phyloP scores from a whole-genome alignment of 2,797 vertebrate species.

The Acropternis orthonyx region DNA sequence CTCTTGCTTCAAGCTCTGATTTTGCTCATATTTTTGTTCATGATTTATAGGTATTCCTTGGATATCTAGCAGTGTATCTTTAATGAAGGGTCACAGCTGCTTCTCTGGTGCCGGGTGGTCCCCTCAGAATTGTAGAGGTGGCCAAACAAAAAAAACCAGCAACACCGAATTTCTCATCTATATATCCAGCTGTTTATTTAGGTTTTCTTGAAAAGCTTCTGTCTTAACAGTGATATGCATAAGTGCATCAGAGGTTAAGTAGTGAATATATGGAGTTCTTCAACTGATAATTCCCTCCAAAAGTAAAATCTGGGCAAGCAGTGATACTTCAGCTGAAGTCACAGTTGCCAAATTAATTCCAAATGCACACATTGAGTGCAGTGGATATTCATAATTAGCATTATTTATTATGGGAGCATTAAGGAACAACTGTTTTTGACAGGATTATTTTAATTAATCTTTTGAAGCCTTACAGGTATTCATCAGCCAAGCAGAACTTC shows the following conservation, averaged over 20 bases:
- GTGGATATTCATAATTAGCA: background rate
- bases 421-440: constrained; percentile 2
- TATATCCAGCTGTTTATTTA: background rate
- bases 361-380: background rate
- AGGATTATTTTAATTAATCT: constrained; percentile 37
- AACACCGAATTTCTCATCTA: background rate
- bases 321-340: background rate
- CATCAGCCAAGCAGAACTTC: background rate
- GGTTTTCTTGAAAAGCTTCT: background rate
- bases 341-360: constrained; percentile 44
- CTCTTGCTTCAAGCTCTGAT: background rate
- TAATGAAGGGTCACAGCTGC: background rate
- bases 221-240: background rate
- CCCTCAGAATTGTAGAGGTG: background rate
- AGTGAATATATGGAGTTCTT: background rate
- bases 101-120: background rate
- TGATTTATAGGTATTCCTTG: background rate
- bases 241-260: background rate
- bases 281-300: background rate
- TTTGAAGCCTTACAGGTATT: background rate
- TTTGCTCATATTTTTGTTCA: background rate
- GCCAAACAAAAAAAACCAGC: background rate
- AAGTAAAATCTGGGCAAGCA: background rate
- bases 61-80: background rate
- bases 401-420: constrained; percentile 10